Conservation (phyloP, 2,113 vertebrate genomes). For the Blennius ocellaris region DNA sequence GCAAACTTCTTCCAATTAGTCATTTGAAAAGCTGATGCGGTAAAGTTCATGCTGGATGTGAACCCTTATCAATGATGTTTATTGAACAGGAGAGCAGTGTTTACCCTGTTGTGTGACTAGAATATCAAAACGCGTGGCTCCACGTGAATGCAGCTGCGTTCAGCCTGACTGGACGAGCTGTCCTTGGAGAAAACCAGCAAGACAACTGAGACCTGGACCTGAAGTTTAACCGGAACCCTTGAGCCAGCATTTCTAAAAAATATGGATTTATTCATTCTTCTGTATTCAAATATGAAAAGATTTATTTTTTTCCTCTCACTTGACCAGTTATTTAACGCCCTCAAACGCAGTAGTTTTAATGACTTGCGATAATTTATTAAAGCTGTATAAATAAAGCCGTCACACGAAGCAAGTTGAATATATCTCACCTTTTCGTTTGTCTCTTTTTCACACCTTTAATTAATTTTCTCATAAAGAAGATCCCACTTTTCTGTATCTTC, state of each 20-base stretch:
- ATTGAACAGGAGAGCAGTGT: conserved; percentile 78
- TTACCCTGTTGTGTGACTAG: conserved; percentile 77
- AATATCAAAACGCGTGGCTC: conserved; percentile 76
- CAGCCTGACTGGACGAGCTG: conserved; percentile 68
- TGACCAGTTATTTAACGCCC: too few relatives aligned
- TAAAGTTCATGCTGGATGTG: conserved; percentile 43
- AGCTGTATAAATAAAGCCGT: conserved; percentile 58
- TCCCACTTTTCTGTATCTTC: background rate
- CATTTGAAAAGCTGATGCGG: background rate
- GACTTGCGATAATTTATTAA: conserved; percentile 36
- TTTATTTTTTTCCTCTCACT: background rate
- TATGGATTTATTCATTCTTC: background rate
- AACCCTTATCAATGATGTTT: conserved; percentile 73
- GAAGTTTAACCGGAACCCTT: conserved; percentile 46
- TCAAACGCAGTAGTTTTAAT: too few relatives aligned
- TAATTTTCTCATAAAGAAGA: conserved; percentile 6
- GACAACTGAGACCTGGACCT: conserved; percentile 58
- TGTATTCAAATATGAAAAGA: conserved; percentile 1
- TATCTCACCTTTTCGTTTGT: conserved; percentile 15
- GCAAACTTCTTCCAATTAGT: background rate
- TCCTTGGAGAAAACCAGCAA: conserved; percentile 62
- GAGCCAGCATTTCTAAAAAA: conserved; percentile 12
- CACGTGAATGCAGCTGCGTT: conserved; percentile 74
- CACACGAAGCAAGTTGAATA: conserved; percentile 37
- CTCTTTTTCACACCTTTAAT: conserved; percentile 39